Evolutionary conservation across 2,113 vertebrate genomes (phyloP).

Genomic region (Apaloderma vittatum): DNA sequence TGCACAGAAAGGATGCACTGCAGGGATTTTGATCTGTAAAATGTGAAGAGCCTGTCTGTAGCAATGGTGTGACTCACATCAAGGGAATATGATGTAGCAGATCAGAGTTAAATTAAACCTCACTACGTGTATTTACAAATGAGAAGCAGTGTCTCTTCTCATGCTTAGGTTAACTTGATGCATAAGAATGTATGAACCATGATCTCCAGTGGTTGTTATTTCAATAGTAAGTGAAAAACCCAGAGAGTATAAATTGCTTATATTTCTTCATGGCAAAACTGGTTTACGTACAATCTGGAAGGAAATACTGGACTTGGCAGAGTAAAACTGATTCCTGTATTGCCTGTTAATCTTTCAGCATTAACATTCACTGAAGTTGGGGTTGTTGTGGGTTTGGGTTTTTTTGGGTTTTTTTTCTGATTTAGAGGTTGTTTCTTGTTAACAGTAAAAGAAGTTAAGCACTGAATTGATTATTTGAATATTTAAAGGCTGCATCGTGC

Average conservation of each 20-base stretch:
- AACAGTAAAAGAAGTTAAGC: not conserved
- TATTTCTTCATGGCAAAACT: not conserved
- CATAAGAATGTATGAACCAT: not conserved
- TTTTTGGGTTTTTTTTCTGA: not conserved
- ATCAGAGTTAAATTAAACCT: conserved; percentile 53
- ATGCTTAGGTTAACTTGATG: conserved; percentile 26
- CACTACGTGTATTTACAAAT: conserved; percentile 17
- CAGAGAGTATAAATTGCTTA: not conserved
- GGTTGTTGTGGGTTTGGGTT: not conserved
- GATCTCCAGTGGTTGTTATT: not conserved
- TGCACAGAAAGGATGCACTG: not conserved
- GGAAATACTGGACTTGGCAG: not conserved
- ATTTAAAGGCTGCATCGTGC: conserved; percentile 34
- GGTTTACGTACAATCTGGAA: not conserved
- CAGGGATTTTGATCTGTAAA: not conserved
- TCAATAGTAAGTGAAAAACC: conserved; percentile 1
- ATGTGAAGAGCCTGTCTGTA: not conserved
- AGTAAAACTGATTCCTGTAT: not conserved
- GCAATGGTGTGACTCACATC: not conserved
- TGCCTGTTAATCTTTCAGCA: not conserved
- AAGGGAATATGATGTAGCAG: not conserved
- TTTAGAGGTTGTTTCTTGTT: conserved; percentile 10
- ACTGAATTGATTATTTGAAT: conserved; percentile 53
- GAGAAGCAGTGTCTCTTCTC: not conserved
- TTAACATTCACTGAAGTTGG: not conserved